Base-by-base conservation (phyloP, 2,797 vertebrate species). In the Limosa lapponica region DNA sequence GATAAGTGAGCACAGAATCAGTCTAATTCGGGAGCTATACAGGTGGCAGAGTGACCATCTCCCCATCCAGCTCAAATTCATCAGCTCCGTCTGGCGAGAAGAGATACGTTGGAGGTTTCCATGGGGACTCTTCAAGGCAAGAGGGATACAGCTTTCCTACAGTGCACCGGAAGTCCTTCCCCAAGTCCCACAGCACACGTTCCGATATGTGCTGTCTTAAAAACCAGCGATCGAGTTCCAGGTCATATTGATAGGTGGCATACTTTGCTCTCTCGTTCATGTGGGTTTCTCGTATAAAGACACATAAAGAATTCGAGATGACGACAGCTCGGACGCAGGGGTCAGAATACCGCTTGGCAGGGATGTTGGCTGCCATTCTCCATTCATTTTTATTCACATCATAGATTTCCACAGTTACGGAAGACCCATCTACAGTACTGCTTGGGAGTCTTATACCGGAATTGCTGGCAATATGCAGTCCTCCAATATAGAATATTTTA, bases 131-230 rank as follows among this genome's bases (percentile, higher is more conserved):
- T 95, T 99, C 99, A 83, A 99, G 98, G 96, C 99, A 99, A 73
- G 99, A 99, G 4, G 99, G 99, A 97, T 99, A 99, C 8, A 99
- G 98, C 96, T 99, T 99, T 81, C 99, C 99, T 95, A 99, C 99
- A 8, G 99, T 98, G 86, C 99, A 99, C 82, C 99, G 99, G 95
- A 99, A 99, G 97, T 99, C 99, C 81, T 99, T 99, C 22, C 99
- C 99, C 61, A 99, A 93, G 90, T 99, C 99, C 99, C 99, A 99
- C n/a, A 99, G 98, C 61, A 99, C 99, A 1, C 99, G 99, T 65
- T 99, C 99, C 0, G 99, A 99, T 94, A 99, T 99, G 0, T 99
- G 99, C 97, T 99, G 99, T 84, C 98, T 98, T 73, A 99, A 98
- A 94, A 98, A 99, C 99, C 99, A 99, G 93, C 99, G 98, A 93